A percentile compares a stretch with the other conserved stretches of the same genome.
Evolutionary conservation across 2,113 vertebrate genomes (phyloP).

Genomic region (Strigops habroptila): DNA sequence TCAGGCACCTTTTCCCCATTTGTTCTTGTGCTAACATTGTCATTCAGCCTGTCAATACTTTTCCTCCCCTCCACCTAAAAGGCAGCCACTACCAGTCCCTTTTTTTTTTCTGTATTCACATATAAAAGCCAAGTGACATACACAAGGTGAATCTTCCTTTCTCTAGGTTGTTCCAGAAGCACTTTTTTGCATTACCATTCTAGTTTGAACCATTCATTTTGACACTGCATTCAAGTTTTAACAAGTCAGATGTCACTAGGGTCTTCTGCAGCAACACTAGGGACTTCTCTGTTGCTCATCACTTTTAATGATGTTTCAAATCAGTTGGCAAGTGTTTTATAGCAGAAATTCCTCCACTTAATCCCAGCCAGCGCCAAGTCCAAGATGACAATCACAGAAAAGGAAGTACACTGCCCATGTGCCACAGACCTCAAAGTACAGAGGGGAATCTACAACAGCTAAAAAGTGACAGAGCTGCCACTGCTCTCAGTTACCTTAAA

Average conservation of each 20-base stretch:
- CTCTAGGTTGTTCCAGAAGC: background rate
- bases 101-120: background rate
- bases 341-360: background rate
- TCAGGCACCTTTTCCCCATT: background rate
- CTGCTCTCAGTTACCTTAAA: background rate
- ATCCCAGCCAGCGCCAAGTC: background rate
- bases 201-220: background rate
- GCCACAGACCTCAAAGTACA: background rate
- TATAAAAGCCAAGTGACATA: background rate
- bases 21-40: background rate
- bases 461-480: background rate
- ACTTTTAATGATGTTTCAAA: background rate
- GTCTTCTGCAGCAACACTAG: background rate
- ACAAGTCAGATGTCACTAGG: background rate
- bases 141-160: background rate
- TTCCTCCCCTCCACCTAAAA: background rate
- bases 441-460: background rate
- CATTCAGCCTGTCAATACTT: background rate
- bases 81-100: background rate
- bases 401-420: background rate
- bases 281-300: background rate
- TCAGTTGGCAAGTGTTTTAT: background rate
- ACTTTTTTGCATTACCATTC: background rate
- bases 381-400: background rate
- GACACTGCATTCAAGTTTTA: background rate